These are phyloP conservation scores for Ophion obscuratus DNA, from an alignment of 2,888 invertebrate species.

Conservation along the genomic window DNA sequence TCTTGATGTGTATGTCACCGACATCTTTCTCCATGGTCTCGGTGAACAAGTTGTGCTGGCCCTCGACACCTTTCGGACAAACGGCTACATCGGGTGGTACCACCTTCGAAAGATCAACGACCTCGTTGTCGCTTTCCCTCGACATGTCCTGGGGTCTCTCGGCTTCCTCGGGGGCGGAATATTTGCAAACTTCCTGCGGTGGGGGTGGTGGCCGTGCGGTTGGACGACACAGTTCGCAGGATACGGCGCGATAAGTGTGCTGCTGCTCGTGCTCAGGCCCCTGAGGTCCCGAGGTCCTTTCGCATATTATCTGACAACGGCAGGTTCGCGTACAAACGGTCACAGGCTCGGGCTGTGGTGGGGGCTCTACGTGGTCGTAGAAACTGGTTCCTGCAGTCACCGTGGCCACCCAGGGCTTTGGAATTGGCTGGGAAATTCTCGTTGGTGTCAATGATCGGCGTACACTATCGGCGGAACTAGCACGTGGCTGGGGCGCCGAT, in stretches of 20 bases:
- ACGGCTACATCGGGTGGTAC: constrained; percentile 77
- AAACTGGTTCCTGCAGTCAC: constrained; percentile 77
- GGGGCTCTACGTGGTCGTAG: constrained; percentile 77
- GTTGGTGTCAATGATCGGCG: constrained; percentile 82
- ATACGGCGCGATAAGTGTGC: constrained; percentile 67
- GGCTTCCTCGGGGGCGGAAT: constrained; percentile 45
- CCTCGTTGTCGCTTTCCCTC: constrained; percentile 64
- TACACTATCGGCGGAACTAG: constrained; percentile 79
- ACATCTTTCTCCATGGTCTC: constrained; percentile 82
- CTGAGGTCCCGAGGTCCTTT: constrained; percentile 64
- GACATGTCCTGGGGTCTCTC: constrained; percentile 43
- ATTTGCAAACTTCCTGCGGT: constrained; percentile 37
- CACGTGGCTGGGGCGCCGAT: constrained; percentile 71
- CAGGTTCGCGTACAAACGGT: constrained; percentile 68
- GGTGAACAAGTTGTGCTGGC: constrained; percentile 80
- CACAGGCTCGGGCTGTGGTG: constrained; percentile 67
- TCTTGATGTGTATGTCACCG: constrained; percentile 80
- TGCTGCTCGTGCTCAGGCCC: constrained; percentile 67
- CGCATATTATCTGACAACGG: constrained; percentile 72
- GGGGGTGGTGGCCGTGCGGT: constrained; percentile 40
- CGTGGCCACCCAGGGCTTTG: constrained; percentile 82
- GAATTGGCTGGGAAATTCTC: constrained; percentile 80
- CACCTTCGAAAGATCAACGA: constrained; percentile 75
- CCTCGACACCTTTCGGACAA: constrained; percentile 78
- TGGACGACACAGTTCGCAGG: constrained; percentile 68